A percentile compares a stretch with the other conserved stretches of the same genome.
Conservation (phyloP, 2,113 vertebrate species). For the Microtus ochrogaster region DNA sequence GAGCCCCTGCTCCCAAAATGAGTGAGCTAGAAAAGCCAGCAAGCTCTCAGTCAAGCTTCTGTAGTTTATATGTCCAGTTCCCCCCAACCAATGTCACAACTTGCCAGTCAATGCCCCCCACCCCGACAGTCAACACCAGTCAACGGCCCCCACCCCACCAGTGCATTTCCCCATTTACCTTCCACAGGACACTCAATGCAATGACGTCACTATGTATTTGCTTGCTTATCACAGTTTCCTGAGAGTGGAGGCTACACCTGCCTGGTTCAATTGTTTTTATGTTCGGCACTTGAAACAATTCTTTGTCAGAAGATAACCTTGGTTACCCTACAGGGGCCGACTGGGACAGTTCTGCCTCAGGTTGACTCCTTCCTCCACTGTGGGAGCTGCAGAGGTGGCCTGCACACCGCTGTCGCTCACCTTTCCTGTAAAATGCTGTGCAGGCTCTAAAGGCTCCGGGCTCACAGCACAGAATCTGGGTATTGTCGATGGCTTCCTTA, state of each 20-base stretch:
- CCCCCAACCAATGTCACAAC: background rate
- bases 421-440: background rate
- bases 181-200: background rate
- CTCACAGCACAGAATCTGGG: background rate
- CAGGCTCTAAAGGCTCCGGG: background rate
- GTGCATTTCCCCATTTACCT: background rate
- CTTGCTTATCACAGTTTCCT: constrained; percentile 29
- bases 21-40: constrained; percentile 49
- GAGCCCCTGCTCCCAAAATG: background rate
- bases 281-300: background rate
- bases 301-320: background rate
- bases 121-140: too few relatives aligned
- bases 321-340: background rate
- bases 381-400: too few relatives aligned
- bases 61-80: background rate
- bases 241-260: background rate
- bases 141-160: background rate
- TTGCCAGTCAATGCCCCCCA: too few relatives aligned
- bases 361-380: background rate
- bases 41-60: background rate
- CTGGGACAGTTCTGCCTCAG: background rate
- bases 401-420: background rate
- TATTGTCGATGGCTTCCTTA: background rate
- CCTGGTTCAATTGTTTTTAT: background rate
- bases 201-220: background rate